Conservation (phyloP, 2,888 invertebrate species). For the Melanostoma mellinum region DNA sequence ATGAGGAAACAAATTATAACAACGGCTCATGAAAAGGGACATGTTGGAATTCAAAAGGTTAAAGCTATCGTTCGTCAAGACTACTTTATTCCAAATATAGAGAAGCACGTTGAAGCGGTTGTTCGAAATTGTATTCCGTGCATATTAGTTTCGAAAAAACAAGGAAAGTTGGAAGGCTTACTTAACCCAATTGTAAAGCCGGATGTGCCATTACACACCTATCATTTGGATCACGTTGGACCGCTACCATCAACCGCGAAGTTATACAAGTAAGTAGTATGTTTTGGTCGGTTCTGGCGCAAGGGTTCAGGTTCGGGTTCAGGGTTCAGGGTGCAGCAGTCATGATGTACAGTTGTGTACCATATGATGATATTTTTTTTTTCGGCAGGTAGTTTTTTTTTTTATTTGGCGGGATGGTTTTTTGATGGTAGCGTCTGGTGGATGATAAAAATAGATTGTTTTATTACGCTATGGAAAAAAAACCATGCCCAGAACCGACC, state of each 20-base stretch:
- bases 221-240: constrained; percentile 78
- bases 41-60: constrained; percentile 6
- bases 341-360: too few species aligned
- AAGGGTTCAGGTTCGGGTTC: too few species aligned
- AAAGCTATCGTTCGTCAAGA: constrained; percentile 11
- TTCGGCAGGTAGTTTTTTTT: too few species aligned
- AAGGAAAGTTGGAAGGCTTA: constrained; percentile 77
- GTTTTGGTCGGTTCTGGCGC: too few species aligned
- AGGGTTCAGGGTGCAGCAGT: too few species aligned
- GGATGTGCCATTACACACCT: constrained; percentile 76
- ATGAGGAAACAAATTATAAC: constrained; percentile 6
- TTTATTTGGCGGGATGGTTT: too few species aligned
- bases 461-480: too few species aligned
- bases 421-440: too few species aligned
- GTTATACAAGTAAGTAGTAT: constrained; percentile 4
- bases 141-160: constrained; percentile 52
- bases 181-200: constrained; percentile 74
- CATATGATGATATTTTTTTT: too few species aligned
- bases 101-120: neutral
- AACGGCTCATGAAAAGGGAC: constrained; percentile 17
- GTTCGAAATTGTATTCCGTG: constrained; percentile 24
- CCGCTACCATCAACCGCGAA: constrained; percentile 74
- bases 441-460: too few species aligned
- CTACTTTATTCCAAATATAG: constrained; percentile 28
- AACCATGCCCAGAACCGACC: too few species aligned